Conservation (phyloP, 2,888 invertebrate genomes). For the Lacanobia wlatinum region DNA sequence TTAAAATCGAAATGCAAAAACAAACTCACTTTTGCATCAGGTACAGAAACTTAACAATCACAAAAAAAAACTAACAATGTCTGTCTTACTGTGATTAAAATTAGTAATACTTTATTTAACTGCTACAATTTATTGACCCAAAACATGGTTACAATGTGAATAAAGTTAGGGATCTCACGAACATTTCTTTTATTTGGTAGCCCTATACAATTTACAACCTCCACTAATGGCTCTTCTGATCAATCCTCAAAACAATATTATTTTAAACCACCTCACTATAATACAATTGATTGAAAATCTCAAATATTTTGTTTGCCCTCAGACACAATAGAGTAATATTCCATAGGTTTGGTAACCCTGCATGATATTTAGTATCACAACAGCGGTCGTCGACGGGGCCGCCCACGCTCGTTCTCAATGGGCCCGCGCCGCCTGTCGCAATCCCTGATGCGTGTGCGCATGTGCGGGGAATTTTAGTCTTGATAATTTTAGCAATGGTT, state of each 20-base stretch:
- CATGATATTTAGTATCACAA: conserved; percentile 68
- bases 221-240: not conserved
- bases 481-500: conserved; percentile 65
- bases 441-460: conserved; percentile 65
- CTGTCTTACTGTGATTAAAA: not conserved
- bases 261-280: not conserved
- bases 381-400: conserved; percentile 63
- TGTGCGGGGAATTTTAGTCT: conserved; percentile 41
- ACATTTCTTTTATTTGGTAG: not conserved
- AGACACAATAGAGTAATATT: conserved; percentile 39
- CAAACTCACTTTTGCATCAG: too few species aligned
- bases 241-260: conserved; percentile 18
- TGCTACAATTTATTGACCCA: too few species aligned
- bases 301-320: conserved; percentile 32
- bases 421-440: conserved; percentile 68
- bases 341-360: conserved; percentile 62
- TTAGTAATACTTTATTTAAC: not conserved
- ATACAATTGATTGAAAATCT: conserved; percentile 26
- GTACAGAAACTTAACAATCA: too few species aligned
- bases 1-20: too few species aligned
- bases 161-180: too few species aligned
- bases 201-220: not conserved
- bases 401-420: conserved; percentile 73
- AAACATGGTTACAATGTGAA: too few species aligned
- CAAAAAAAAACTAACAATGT: not conserved